phyloP scores from a whole-genome alignment of 2,797 vertebrate species.

The Sarcoramphus papa region DNA sequence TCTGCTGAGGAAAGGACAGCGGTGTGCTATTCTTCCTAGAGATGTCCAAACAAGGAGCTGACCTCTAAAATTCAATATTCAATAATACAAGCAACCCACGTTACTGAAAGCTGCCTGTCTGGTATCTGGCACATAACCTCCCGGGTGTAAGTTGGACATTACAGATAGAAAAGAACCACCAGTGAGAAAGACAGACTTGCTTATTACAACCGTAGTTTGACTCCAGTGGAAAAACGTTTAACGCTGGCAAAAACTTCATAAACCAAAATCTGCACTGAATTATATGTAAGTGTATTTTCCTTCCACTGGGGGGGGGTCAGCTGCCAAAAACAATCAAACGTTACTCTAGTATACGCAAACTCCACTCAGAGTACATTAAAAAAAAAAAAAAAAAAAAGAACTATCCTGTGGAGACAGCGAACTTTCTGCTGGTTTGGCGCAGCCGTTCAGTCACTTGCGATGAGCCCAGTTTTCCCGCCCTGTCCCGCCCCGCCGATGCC shows the following conservation, averaged over 20 bases:
- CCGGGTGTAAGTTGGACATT: fast-evolving
- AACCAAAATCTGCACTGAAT: background rate
- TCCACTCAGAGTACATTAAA: background rate
- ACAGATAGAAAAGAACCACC: background rate
- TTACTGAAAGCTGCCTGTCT: background rate
- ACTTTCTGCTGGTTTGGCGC: background rate
- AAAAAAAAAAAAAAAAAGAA: background rate
- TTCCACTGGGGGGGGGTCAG: background rate
- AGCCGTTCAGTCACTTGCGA: fast-evolving
- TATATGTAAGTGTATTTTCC: background rate
- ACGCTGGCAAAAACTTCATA: background rate
- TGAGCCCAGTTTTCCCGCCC: background rate
- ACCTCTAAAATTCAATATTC: background rate
- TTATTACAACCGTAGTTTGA: background rate
- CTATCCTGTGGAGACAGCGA: background rate
- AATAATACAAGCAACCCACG: background rate
- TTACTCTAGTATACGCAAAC: background rate
- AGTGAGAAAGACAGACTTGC: background rate
- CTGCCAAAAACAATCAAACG: background rate
- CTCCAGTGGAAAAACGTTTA: background rate
- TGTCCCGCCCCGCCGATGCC: background rate
- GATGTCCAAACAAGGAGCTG: conserved; percentile 54
- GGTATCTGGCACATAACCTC: background rate
- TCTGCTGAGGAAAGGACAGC: background rate
- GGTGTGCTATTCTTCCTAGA: background rate